A percentile compares a stretch with the other conserved stretches of the same genome.
phyloP scores from a whole-genome alignment of 2,888 invertebrate genomes.

The Agonopterix subpropinquella region DNA sequence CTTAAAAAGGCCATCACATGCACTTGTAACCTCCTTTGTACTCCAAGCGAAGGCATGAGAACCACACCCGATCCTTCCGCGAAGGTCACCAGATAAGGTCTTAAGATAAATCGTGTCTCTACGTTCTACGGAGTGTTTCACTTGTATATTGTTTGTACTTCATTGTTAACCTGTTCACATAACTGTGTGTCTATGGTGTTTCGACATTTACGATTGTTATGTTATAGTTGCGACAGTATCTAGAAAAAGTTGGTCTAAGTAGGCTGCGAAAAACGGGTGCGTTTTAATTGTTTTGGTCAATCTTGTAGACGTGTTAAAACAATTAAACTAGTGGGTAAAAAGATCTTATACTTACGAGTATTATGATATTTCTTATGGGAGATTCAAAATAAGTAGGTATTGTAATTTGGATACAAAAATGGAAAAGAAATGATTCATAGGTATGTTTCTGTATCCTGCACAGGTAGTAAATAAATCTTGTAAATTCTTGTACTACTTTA shows the following conservation, averaged over 20 bases:
- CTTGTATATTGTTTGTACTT: conserved; percentile 36
- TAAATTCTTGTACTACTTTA: no score
- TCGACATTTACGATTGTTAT: conserved; percentile 48
- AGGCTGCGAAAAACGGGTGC: background rate
- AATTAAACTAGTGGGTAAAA: no score
- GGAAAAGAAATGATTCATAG: no score
- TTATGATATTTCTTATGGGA: no score
- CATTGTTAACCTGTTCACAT: conserved; percentile 58
- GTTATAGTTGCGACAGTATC: conserved; percentile 27
- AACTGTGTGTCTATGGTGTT: conserved; percentile 44
- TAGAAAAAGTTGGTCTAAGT: conserved; percentile 1
- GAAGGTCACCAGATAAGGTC: conserved; percentile 18
- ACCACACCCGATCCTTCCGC: conserved; percentile 21
- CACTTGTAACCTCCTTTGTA: conserved; percentile 31
- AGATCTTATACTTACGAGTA: no score
- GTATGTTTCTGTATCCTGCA: no score
- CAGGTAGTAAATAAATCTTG: no score
- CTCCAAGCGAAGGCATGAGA: conserved; percentile 40
- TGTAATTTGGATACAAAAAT: no score
- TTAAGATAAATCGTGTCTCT: conserved; percentile 17
- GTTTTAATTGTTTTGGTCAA: no score
- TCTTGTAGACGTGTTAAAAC: no score
- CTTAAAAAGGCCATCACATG: conserved; percentile 15
- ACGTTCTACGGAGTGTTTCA: conserved; percentile 14
- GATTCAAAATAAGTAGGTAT: no score